Conservation (phyloP, 2,797 vertebrate genomes). For the Fringilla coelebs region DNA sequence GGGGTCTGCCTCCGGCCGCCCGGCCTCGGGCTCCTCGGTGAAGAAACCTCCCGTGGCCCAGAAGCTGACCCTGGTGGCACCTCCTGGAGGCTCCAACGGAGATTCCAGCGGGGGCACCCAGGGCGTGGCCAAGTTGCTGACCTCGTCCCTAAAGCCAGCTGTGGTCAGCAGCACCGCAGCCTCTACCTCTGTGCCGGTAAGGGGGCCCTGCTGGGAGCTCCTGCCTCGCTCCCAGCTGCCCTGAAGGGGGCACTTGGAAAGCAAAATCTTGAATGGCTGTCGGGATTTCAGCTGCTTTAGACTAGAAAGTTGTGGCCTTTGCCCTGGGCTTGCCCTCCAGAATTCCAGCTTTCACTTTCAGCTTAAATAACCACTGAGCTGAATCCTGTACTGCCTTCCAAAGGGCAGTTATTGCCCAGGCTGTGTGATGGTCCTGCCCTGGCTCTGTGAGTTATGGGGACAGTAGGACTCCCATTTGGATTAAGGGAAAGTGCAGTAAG, state of each 20-base stretch:
- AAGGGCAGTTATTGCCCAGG: background rate
- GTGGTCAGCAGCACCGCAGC: slow-evolving; percentile 71
- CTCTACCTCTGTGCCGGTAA: slow-evolving; percentile 79
- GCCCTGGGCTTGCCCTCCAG: background rate
- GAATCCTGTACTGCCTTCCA: background rate
- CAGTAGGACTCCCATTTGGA: background rate
- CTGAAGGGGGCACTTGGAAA: background rate
- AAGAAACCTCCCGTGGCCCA: slow-evolving; percentile 77
- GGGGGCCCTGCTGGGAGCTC: background rate
- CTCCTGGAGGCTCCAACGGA: slow-evolving; percentile 79
- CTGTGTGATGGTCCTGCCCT: background rate
- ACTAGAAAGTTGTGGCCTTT: background rate
- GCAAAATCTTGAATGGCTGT: background rate
- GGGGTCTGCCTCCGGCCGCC: slow-evolving; percentile 55
- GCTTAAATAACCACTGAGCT: background rate
- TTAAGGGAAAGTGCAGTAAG: background rate
- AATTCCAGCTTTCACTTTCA: background rate
- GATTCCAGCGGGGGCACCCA: slow-evolving; percentile 80
- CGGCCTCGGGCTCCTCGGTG: slow-evolving; percentile 2
- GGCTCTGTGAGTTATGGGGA: fast-evolving
- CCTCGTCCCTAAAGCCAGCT: slow-evolving; percentile 79
- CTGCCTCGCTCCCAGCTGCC: background rate
- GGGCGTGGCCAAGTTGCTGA: slow-evolving; percentile 82
- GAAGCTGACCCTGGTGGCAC: slow-evolving; percentile 83
- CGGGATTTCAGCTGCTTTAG: background rate